Evolutionary conservation across 2,888 invertebrate genomes (phyloP), one percentile per base, ranked within the genome.

Genomic region (Zhuqinia jingwanae): DNA sequence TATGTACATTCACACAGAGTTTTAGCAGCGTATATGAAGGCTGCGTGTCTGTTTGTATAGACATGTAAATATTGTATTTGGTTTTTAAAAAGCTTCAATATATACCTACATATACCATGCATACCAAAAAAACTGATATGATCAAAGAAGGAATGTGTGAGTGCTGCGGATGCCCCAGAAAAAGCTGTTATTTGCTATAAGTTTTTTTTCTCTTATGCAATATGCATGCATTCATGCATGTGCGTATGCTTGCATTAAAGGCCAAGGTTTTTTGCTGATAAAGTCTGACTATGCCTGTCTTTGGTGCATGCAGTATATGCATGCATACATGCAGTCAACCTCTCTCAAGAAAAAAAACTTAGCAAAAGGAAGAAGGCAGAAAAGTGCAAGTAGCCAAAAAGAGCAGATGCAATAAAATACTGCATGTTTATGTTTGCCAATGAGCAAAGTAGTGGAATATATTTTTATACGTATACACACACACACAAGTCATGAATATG

Each of bases 261-360:
- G 80, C 80, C 80, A 80, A 80, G 80, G 80, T 56, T 80, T 68
- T 68, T 68, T 1, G 65, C 2, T 17, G n/a, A 36, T 36, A 36
- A 68, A n/a, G 15, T 20, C n/a, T 5, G 1, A 68, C 65, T 68
- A n/a, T 36, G 36, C 5, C 20, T 68, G 65, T 17, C 17, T 17
- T 20, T 15, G 17, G 10, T 56, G 8, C 56, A 17, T 56, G 22
- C 56, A 17, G 10, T 6, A 20, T 27, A 5, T 60, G 22, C 60
- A 25, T 53, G 53, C 53, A 53, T 53, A 53, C 17, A 53, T n/a
- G 53, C n/a, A n/a, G n/a, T n/a, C n/a, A n/a, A 53, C 15, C n/a
- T 8, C 17, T 15, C 3, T 53, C 2, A 53, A 53, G 11, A 53
- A 63, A 63, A 36, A 36, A 6, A 36, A 36, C n/a, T n/a, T n/a